Evolutionary conservation across 2,113 vertebrate genomes (phyloP).

Genomic region (Ascaphus truei): DNA sequence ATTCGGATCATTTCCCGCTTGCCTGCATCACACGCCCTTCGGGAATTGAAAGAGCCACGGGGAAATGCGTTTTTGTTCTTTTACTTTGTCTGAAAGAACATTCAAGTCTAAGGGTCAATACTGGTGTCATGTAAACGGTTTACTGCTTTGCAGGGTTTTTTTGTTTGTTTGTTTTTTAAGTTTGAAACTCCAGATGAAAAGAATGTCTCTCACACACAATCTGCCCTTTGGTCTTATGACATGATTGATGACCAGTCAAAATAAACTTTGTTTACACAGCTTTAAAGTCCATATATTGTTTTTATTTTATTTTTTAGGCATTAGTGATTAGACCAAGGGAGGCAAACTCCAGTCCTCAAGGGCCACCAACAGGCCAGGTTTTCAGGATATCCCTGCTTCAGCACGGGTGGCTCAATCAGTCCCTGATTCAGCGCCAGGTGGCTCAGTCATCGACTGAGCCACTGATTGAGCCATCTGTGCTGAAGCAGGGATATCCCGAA

Average conservation of each 20-base stretch:
- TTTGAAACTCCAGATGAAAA: conserved; percentile 69
- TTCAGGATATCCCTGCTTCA: too few relatives aligned
- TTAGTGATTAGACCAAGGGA: conserved; percentile 70
- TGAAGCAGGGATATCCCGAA: too few relatives aligned
- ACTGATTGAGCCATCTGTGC: too few relatives aligned
- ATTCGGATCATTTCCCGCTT: conserved; percentile 46
- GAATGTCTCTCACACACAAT: conserved; percentile 65
- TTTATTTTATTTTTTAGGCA: conserved; percentile 57
- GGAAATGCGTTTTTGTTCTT: conserved; percentile 64
- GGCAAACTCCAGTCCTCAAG: too few relatives aligned
- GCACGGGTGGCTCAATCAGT: too few relatives aligned
- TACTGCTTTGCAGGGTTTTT: conserved; percentile 74
- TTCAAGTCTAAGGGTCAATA: conserved; percentile 60
- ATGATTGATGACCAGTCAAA: conserved; percentile 76
- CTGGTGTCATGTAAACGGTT: conserved; percentile 69
- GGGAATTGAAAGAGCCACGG: conserved; percentile 33
- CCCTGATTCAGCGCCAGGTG: too few relatives aligned
- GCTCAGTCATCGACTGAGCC: too few relatives aligned
- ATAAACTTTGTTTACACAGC: conserved; percentile 71
- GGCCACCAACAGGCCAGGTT: too few relatives aligned
- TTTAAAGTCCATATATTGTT: conserved; percentile 63
- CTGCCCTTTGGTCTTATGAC: conserved; percentile 65
- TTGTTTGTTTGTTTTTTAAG: conserved; percentile 73
- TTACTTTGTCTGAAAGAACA: conserved; percentile 59
- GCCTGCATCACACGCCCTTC: conserved; percentile 41